Percentiles rank a stretch among this genome's conserved stretches.
Conservation (phyloP, 1,140 invertebrate genomes). For the Drosophila trapezifrons region DNA sequence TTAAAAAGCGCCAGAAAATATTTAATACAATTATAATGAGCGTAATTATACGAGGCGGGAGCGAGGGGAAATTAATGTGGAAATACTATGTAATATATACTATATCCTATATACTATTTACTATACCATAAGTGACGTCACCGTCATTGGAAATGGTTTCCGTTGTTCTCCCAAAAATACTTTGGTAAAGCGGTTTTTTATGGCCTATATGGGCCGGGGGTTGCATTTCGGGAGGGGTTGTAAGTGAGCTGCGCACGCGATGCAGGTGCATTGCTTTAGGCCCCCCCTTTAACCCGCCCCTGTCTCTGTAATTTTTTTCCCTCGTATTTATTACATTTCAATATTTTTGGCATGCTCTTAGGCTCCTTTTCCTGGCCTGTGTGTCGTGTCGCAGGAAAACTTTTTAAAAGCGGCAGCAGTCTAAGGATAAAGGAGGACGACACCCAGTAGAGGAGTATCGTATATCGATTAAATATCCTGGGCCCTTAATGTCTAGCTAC, state of each 20-base stretch:
- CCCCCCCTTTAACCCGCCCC: too few species aligned
- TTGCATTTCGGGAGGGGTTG: neutral
- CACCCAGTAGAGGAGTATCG: neutral
- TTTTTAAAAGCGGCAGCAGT: conserved; percentile 44
- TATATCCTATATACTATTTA: neutral
- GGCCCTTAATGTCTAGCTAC: neutral
- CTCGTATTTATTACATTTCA: conserved; percentile 69
- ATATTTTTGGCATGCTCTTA: conserved; percentile 68
- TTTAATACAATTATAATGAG: conserved; percentile 78
- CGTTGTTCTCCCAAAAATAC: conserved; percentile 2
- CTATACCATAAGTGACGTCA: conserved; percentile 43
- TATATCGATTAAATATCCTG: conserved; percentile 11
- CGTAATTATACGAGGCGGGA: conserved; percentile 50
- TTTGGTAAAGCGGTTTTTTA: neutral
- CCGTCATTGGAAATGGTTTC: conserved; percentile 9
- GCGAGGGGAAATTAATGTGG: conserved; percentile 5
- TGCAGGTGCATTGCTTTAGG: conserved; percentile 34
- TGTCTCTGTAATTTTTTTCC: neutral
- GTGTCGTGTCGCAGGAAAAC: conserved; percentile 55
- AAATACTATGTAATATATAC: conserved; percentile 5
- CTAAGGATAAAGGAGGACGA: neutral
- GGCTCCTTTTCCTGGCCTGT: conserved; percentile 3
- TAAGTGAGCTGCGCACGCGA: conserved; percentile 72
- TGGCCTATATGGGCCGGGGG: too few species aligned
- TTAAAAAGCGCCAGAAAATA: conserved; percentile 65